phyloP scores from a whole-genome alignment of 2,113 vertebrate species.

The Calyptomena viridis region DNA sequence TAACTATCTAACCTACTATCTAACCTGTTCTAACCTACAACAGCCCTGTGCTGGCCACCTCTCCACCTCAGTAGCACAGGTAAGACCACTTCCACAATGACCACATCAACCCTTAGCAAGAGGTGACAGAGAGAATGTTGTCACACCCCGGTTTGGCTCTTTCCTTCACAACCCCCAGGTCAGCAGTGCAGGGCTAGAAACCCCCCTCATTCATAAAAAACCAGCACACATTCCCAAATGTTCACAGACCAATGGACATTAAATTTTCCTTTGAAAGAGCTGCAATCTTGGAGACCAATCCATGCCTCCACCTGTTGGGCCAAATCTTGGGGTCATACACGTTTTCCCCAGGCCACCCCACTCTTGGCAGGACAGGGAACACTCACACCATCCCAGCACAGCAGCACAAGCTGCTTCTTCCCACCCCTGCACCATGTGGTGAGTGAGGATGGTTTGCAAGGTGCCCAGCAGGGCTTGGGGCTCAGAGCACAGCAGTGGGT shows the following conservation, averaged over 20 bases:
- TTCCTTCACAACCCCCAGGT: neutral
- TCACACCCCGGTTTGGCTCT: neutral
- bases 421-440: neutral
- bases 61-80: neutral
- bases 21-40: neutral
- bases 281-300: neutral
- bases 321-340: neutral
- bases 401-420: neutral
- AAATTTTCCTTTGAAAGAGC: neutral
- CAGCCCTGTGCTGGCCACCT: neutral
- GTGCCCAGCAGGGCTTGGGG: neutral
- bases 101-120: neutral
- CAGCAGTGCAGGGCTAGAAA: neutral
- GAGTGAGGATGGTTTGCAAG: neutral
- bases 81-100: neutral
- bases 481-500: neutral
- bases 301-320: neutral
- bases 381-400: neutral
- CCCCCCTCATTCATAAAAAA: neutral
- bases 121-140: neutral
- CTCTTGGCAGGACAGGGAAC: neutral
- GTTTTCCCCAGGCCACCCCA: neutral
- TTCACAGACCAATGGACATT: neutral
- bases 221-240: neutral
- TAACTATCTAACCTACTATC: neutral